phyloP scores from a whole-genome alignment of 2,888 invertebrate species.

The Standfussiana lucernea region DNA sequence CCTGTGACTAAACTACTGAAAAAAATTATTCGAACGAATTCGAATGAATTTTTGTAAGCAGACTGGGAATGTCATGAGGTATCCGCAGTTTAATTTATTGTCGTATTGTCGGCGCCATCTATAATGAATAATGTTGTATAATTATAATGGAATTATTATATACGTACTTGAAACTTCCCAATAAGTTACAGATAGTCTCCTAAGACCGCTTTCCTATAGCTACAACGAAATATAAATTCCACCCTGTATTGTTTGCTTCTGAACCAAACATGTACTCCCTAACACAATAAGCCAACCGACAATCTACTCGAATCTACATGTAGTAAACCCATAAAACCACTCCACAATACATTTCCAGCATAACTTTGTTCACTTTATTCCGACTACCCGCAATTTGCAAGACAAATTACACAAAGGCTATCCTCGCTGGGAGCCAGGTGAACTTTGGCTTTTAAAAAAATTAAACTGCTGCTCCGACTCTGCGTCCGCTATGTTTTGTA shows the following conservation, averaged over 20 bases:
- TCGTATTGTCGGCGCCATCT: too few species aligned
- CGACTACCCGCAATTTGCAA: constrained; percentile 59
- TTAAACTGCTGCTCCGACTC: constrained; percentile 45
- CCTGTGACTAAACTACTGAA: too few species aligned
- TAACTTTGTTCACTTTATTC: constrained; percentile 55
- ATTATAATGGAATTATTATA: background rate
- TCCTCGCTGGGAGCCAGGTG: constrained; percentile 64
- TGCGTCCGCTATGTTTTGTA: constrained; percentile 28
- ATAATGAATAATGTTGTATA: too few species aligned
- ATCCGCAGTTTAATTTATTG: too few species aligned
- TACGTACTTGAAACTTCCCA: too few species aligned
- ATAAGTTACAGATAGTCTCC: too few species aligned
- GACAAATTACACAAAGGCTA: constrained; percentile 68
- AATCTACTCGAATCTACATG: constrained; percentile 21
- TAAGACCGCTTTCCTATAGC: too few species aligned
- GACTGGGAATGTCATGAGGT: too few species aligned
- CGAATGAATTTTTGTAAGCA: too few species aligned
- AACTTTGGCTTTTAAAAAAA: constrained; percentile 60
- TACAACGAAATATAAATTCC: background rate
- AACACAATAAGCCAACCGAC: constrained; percentile 33
- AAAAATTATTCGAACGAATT: too few species aligned
- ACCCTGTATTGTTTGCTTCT: background rate
- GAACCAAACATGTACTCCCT: background rate
- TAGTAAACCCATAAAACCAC: constrained; percentile 41
- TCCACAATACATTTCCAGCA: constrained; percentile 47